phyloP scores from a whole-genome alignment of 2,797 vertebrate species.

The Cynopterus sphinx region DNA sequence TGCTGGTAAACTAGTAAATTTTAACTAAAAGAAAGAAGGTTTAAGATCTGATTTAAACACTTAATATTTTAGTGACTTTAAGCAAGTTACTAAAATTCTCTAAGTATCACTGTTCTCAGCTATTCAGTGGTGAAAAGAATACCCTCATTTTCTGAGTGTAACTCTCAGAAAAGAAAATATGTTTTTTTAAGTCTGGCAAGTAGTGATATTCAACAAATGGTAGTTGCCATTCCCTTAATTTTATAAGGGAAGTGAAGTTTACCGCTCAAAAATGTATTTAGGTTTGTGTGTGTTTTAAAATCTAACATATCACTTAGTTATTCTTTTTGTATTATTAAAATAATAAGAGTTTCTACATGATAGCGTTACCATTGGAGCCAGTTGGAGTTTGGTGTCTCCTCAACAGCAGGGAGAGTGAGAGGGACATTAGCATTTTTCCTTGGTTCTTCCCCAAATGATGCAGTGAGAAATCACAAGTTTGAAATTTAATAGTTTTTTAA shows the following conservation, averaged over 20 bases:
- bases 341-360: not conserved
- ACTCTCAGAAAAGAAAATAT: not conserved
- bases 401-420: too few species aligned
- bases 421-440: too few species aligned
- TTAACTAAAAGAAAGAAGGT: not conserved
- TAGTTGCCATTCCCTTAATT: not conserved
- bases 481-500: too few species aligned
- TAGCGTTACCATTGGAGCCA: too few species aligned
- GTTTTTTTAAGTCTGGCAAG: not conserved
- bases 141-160: not conserved
- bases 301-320: not conserved
- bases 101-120: not conserved
- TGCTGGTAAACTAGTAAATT: not conserved
- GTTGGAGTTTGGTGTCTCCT: too few species aligned
- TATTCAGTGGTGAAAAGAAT: not conserved
- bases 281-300: not conserved
- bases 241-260: not conserved
- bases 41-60: not conserved
- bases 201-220: not conserved
- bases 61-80: not conserved
- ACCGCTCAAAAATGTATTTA: not conserved
- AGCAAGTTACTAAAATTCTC: not conserved
- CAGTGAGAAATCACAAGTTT: too few species aligned
- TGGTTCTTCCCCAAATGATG: too few species aligned
- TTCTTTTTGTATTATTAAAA: not conserved